Evolutionary conservation across 2,888 invertebrate species (phyloP), one percentile per base, ranked within the genome.

Genomic region (Limenitis arthemis): DNA sequence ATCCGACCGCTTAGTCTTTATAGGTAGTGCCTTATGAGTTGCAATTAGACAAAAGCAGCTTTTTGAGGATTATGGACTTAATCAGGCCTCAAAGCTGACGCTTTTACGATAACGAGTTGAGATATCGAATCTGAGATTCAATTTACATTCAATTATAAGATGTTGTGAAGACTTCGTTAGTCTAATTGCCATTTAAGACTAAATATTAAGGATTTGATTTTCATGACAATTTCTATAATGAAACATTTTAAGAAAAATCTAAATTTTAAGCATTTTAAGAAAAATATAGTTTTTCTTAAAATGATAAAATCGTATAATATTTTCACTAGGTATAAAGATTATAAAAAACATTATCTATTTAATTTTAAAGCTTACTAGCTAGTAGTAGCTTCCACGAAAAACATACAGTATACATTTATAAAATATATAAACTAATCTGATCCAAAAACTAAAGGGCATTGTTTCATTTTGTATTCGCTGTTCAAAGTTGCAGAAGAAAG

Each of bases 1-100:
- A 85, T 85, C 85, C 83, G 68, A 80, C 80, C 82, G 82, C 83
- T 84, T 83, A 83, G 77, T 74, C 73, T 84, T 83, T 85, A 85
- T 81, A 81, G 80, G 79, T 77, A 79, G 78, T 82, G 77, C 74
- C 79, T 79, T 77, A 77, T 77, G 77, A 76, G 78, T 75, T 70
- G 78, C 83, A 83, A 85, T 85, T 83, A 82, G 78, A 79, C 72
- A 71, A 74, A 67, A 74, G 76, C 73, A 70, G 75, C 79, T 81
- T 80, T 82, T 80, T 77, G 54, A 75, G 79, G 81, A 80, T 80
- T 81, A 83, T 42, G 47, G 63, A 68, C 66, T 64, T 61, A 61
- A 70, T 72, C 63, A 58, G 49, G 63, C 61, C 68, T 69, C 62
- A 64, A 61, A 55, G 71, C 38, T 40, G 47, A 39, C 20, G 44